These are phyloP conservation scores for Chelonus insularis DNA, from an alignment of 1,140 invertebrate species.

Conservation along the genomic window DNA sequence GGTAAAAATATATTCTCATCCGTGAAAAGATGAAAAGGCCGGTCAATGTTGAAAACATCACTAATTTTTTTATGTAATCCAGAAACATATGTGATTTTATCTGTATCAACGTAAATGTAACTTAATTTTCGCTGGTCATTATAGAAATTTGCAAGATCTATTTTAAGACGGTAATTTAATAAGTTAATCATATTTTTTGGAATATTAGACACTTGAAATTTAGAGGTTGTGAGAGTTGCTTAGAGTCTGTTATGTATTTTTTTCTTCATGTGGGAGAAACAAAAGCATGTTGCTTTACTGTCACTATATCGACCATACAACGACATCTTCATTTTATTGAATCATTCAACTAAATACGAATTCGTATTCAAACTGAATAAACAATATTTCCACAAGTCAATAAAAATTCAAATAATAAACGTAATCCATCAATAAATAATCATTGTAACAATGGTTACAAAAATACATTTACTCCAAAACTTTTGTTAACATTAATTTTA, in stretches of 20 bases:
- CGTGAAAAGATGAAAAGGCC: constrained; percentile 41
- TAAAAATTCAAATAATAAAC: too few species aligned
- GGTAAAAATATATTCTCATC: constrained; percentile 42
- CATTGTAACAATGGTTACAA: background rate
- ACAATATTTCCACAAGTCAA: too few species aligned
- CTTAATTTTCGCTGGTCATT: constrained; percentile 38
- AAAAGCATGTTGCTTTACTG: too few species aligned
- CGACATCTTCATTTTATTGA: too few species aligned
- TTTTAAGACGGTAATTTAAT: constrained; percentile 41
- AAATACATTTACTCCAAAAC: constrained; percentile 12
- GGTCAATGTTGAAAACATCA: constrained; percentile 37
- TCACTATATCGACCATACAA: too few species aligned
- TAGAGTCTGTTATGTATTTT: too few species aligned
- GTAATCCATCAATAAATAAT: too few species aligned
- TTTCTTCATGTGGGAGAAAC: too few species aligned
- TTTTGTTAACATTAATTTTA: too few species aligned
- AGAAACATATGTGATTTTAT: constrained; percentile 34
- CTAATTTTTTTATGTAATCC: constrained; percentile 38
- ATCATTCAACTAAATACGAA: too few species aligned
- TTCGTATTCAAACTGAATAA: too few species aligned
- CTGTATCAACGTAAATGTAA: constrained; percentile 40
- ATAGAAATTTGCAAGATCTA: constrained; percentile 42
- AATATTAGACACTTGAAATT: background rate
- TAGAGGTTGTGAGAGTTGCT: too few species aligned
- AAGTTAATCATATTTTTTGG: constrained; percentile 11